Evolutionary conservation across 2,888 invertebrate genomes (phyloP).

Genomic region (Cylloceria caligata): DNA sequence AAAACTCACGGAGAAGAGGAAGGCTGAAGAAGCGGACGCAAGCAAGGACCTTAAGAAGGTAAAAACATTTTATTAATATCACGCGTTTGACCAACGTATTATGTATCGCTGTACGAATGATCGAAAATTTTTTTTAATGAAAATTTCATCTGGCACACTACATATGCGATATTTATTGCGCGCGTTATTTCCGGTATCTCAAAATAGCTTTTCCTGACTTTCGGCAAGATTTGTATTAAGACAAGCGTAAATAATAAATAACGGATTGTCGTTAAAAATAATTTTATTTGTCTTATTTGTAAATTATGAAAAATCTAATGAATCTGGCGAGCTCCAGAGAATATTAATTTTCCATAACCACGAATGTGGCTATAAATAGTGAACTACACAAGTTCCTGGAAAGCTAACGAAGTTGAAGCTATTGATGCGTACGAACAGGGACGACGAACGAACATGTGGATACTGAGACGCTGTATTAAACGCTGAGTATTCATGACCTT

Average conservation of each 20-base stretch:
- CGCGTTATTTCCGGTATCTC: background rate
- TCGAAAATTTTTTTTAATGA: conserved; percentile 21
- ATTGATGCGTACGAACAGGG: background rate
- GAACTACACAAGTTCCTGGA: background rate
- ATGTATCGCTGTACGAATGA: background rate
- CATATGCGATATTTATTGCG: background rate
- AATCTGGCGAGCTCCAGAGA: background rate
- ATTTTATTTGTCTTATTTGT: background rate
- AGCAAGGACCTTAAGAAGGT: conserved; percentile 95
- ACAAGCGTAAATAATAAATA: background rate
- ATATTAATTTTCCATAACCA: background rate
- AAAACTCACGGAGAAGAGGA: conserved; percentile 90
- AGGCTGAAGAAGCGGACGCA: conserved; percentile 92
- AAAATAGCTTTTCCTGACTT: background rate
- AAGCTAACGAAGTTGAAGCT: background rate
- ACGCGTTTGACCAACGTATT: conserved; percentile 1
- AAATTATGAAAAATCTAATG: background rate
- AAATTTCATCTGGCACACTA: conserved; percentile 1
- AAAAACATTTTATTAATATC: conserved; percentile 74
- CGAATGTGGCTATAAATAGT: background rate
- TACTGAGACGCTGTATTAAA: background rate
- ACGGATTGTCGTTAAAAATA: background rate
- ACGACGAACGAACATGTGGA: background rate
- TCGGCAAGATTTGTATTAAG: background rate
- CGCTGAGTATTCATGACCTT: background rate